Evolutionary conservation across 1,140 invertebrate genomes (phyloP).

Genomic region (Magallana gigas): DNA sequence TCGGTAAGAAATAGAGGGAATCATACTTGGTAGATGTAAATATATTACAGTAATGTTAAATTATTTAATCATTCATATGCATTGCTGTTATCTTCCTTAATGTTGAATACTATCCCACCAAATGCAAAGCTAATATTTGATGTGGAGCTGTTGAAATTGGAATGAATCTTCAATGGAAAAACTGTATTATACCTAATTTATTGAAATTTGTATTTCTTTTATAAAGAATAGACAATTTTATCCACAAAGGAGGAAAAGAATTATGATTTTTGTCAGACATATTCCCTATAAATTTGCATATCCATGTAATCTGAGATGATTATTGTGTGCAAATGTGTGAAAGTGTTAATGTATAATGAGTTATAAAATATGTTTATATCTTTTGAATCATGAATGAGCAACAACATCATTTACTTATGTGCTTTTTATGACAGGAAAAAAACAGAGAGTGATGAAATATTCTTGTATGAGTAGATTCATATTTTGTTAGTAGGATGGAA

Average conservation of each 20-base stretch:
- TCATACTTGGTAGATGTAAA: no score
- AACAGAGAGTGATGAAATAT: no score
- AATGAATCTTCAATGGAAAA: background rate
- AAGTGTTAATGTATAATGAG: no score
- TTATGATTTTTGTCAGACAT: background rate
- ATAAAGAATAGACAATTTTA: conserved; percentile 1
- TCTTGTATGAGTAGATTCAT: no score
- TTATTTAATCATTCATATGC: no score
- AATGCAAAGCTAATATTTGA: conserved; percentile 94
- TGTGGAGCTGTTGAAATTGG: conserved; percentile 81
- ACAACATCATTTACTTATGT: no score
- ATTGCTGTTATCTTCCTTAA: background rate
- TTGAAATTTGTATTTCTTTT: background rate
- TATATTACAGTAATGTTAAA: no score
- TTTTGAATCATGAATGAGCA: no score
- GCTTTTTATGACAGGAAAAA: no score
- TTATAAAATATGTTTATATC: no score
- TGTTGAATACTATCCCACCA: conserved; percentile 84
- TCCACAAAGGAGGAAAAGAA: background rate
- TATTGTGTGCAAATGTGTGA: background rate
- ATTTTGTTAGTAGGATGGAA: no score
- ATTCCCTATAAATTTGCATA: conserved; percentile 1
- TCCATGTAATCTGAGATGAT: background rate
- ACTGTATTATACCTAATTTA: conserved; percentile 7
- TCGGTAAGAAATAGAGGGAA: no score